Evolutionary conservation across 2,113 vertebrate species (phyloP).

Genomic region (Nycticryphes semicollaris): DNA sequence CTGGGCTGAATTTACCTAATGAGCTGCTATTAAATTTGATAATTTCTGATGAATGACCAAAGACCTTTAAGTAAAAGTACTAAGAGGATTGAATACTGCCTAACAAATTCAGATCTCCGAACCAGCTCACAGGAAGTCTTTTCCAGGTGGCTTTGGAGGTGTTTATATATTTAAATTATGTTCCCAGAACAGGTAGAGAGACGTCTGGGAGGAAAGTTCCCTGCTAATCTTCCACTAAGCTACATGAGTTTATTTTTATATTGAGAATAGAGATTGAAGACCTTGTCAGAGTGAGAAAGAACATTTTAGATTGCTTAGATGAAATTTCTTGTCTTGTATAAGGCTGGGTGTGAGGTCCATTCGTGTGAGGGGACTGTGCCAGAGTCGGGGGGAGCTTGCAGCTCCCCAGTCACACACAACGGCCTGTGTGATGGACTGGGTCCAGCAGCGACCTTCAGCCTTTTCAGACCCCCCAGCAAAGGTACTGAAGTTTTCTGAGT

Average conservation of each 20-base stretch:
- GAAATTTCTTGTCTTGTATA: background rate
- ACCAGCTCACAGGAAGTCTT: background rate
- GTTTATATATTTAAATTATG: background rate
- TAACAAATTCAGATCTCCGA: background rate
- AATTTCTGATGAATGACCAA: background rate
- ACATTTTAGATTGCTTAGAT: background rate
- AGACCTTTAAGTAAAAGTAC: background rate
- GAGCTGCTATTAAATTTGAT: slow-evolving; percentile 9
- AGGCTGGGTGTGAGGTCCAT: background rate
- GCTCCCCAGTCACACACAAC: background rate
- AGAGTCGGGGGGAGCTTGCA: background rate
- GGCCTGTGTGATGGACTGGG: background rate
- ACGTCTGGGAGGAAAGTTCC: background rate
- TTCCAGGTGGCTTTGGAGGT: background rate
- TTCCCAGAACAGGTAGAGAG: background rate
- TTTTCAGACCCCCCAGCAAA: background rate
- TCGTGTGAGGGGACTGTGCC: background rate
- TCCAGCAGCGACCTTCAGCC: background rate
- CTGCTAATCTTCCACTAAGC: slow-evolving; percentile 12
- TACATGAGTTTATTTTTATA: background rate
- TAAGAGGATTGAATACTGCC: background rate
- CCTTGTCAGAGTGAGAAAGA: background rate
- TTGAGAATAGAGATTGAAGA: background rate
- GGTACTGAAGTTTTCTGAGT: background rate
- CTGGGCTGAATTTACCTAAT: background rate